Conservation (phyloP, 2,113 vertebrate genomes). For the Syngnathus typhle region DNA sequence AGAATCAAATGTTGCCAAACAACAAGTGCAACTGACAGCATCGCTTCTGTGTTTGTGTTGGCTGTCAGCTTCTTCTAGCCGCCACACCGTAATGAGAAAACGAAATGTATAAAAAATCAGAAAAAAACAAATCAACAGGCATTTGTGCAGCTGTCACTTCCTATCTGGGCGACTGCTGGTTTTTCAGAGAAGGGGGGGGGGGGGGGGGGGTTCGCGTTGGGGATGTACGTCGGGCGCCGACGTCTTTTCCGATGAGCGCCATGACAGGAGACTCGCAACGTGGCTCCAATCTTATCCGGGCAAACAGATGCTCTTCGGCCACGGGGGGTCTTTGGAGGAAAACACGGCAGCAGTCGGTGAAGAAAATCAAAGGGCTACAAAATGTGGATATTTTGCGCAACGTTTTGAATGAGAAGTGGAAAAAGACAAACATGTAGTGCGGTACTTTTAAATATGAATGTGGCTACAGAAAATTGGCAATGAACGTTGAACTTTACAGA, state of each 20-base stretch:
- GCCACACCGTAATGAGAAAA: neutral
- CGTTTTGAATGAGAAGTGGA: neutral
- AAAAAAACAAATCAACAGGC: conserved; percentile 3
- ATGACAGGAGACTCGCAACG: conserved; percentile 41
- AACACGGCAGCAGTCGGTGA: neutral
- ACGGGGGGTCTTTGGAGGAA: conserved; percentile 10
- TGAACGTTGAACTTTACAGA: too few relatives aligned
- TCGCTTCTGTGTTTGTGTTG: neutral
- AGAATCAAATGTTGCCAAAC: neutral
- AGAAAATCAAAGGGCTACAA: neutral
- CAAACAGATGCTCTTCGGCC: conserved; percentile 52
- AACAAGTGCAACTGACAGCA: neutral
- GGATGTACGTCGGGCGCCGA: conserved; percentile 34
- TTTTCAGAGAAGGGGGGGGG: neutral
- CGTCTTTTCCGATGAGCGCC: conserved; percentile 37
- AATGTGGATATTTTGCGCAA: neutral
- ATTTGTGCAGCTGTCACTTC: conserved; percentile 18
- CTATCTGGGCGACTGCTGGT: conserved; percentile 32
- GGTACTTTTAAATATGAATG: too few relatives aligned
- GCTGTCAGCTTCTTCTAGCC: neutral
- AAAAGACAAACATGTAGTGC: too few relatives aligned
- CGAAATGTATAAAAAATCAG: neutral
- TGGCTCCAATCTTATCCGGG: conserved; percentile 45
- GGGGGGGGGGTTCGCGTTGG: conserved; percentile 25
- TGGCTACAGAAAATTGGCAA: too few relatives aligned